phyloP scores from a whole-genome alignment of 2,888 invertebrate genomes.

The Anagyrus pseudococci region DNA sequence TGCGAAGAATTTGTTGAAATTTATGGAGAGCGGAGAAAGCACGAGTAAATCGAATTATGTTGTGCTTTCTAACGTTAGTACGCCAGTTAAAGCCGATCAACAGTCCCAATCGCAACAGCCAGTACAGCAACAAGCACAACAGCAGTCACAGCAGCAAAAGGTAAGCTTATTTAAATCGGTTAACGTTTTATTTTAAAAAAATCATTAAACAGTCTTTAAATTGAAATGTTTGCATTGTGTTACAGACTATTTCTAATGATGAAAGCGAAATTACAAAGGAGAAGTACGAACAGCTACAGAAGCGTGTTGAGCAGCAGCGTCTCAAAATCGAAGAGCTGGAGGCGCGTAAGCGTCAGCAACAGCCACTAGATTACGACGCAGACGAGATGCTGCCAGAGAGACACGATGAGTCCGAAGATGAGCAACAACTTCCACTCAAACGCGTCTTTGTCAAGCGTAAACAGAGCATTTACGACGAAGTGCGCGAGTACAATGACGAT shows the following conservation, averaged over 20 bases:
- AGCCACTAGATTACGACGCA: conserved; percentile 52
- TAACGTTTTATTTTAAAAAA: background rate
- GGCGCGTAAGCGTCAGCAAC: conserved; percentile 55
- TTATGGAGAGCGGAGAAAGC: conserved; percentile 30
- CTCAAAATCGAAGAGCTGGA: conserved; percentile 58
- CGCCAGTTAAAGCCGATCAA: background rate
- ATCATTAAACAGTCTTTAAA: too few species aligned
- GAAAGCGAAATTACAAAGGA: conserved; percentile 56
- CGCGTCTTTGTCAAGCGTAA: conserved; percentile 69
- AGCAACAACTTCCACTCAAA: conserved; percentile 65
- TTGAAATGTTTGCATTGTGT: too few species aligned
- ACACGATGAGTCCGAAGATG: conserved; percentile 57
- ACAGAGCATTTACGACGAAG: conserved; percentile 62
- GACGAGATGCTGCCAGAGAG: conserved; percentile 59
- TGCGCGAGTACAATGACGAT: conserved; percentile 56
- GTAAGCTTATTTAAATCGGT: conserved; percentile 8
- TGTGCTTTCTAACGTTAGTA: conserved; percentile 10
- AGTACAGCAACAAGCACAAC: conserved; percentile 22
- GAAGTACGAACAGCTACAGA: conserved; percentile 57
- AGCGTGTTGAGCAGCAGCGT: conserved; percentile 56
- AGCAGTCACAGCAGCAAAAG: conserved; percentile 21
- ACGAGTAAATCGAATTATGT: conserved; percentile 18
- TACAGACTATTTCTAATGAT: conserved; percentile 47
- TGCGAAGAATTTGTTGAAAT: conserved; percentile 34
- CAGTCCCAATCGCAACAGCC: conserved; percentile 7